phyloP scores from a whole-genome alignment of 2,888 invertebrate species.

The Aphidoletes aphidimyza region DNA sequence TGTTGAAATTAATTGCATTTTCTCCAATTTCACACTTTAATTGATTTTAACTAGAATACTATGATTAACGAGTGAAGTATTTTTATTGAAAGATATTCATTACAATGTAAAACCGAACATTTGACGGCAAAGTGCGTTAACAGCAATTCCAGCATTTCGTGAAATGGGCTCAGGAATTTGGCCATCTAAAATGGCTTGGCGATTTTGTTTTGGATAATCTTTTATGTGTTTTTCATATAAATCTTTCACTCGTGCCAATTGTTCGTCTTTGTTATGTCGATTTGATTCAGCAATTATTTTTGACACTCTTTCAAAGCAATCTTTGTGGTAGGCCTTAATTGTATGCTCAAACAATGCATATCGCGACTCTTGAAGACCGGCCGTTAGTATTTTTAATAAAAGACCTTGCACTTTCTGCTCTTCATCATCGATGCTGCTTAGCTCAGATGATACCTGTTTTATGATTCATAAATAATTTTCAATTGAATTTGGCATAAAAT shows the following conservation, averaged over 20 bases:
- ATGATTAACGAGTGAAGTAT: background rate
- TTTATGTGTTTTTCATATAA: background rate
- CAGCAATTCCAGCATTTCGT: background rate
- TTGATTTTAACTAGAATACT: background rate
- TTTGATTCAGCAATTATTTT: background rate
- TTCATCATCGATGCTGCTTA: background rate
- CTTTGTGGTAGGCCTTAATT: background rate
- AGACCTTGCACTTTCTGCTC: background rate
- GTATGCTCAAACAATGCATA: background rate
- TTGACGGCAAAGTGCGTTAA: conserved; percentile 24
- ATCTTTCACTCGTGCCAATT: background rate
- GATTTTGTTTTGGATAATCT: conserved; percentile 43
- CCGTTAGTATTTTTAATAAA: background rate
- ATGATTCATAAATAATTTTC: background rate
- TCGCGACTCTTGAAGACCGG: background rate
- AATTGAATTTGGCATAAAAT: background rate
- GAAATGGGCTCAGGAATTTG: conserved; percentile 21
- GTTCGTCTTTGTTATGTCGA: background rate
- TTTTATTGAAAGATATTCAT: too few species aligned
- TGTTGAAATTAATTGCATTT: background rate
- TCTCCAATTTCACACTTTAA: background rate
- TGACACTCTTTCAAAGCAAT: background rate
- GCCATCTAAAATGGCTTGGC: conserved; percentile 18
- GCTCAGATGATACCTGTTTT: background rate
- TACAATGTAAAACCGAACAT: conserved; percentile 12